Evolutionary conservation across 2,797 vertebrate species (phyloP).

Genomic region (Oreochromis grahami): DNA sequence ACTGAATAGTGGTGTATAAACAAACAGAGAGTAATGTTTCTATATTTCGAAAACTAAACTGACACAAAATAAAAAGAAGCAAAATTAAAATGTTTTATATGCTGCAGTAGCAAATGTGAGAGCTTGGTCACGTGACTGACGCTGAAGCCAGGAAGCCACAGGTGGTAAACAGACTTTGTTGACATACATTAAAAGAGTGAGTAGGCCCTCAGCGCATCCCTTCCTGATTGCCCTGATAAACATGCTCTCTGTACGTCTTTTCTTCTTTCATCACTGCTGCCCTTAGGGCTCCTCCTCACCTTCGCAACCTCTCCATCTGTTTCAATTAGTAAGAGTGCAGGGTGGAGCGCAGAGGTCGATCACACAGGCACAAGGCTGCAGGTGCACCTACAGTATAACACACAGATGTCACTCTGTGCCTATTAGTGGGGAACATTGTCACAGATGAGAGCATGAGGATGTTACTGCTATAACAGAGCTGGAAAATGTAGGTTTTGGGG

Average conservation of each 20-base stretch:
- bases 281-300: slow-evolving; percentile 29
- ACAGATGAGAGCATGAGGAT: background rate
- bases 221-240: background rate
- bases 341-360: slow-evolving; percentile 41
- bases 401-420: slow-evolving; percentile 13
- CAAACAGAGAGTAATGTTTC: background rate
- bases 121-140: background rate
- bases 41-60: background rate
- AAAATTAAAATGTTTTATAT: background rate
- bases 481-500: background rate
- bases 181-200: background rate
- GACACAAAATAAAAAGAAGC: background rate
- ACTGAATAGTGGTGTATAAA: background rate
- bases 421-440: background rate
- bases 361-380: slow-evolving; percentile 29
- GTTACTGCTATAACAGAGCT: background rate
- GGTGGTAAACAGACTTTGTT: slow-evolving; percentile 5
- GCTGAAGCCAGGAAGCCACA: background rate
- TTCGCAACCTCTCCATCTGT: slow-evolving; percentile 66
- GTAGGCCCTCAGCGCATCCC: background rate
- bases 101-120: background rate
- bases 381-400: slow-evolving; percentile 21
- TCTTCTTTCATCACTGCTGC: slow-evolving; percentile 33
- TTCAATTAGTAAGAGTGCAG: slow-evolving; percentile 71
- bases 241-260: slow-evolving; percentile 18